Base-by-base conservation (phyloP, 2,797 vertebrate species). In the Pitangus sulphuratus region DNA sequence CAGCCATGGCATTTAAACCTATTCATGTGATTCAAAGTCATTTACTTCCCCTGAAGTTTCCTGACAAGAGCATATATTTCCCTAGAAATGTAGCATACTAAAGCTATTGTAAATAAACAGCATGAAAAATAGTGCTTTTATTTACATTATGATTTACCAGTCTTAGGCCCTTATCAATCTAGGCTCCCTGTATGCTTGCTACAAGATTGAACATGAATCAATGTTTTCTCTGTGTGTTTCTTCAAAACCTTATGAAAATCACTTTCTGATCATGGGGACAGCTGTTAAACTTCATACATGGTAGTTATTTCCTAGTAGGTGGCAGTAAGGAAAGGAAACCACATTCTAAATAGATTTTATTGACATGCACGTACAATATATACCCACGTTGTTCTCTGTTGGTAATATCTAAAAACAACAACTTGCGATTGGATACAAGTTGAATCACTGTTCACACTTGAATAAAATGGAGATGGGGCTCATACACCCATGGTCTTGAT, bases 61-160 rank as follows among this genome's bases (percentile, higher is more conserved):
- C 84, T 98, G 98, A 98, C 98, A 98, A 98, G 98, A 97, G 97
- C 96, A 98, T 98, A 97, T 97, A 98, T 98, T 98, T 98, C 93
- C 94, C 89, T 96, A 90, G 94, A 97, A 98, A 97, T 96, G 96
- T 95, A 97, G 97, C 95, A 95, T 97, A 96, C 93, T 95, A 96
- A 97, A 97, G 47, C 96, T 96, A 97, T 96, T 97, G 91, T 97
- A 98, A 98, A 98, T 97, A 98, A 96, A 92, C 86, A 51, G 53
- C 61, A 95, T 97, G 94, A 97, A 98, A 98, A 97, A 97, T 96
- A 86, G 74, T 83, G 95, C 97, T 97, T 98, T 97, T 97, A 97
- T 97, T 97, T 97, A 95, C 84, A 87, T 92, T 92, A 96, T 96
- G 96, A 98, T 98, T 98, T 98, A 98, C 95, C 95, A 97, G 90